Conservation (phyloP, 1,140 invertebrate species). For the Dinoponera quadriceps region DNA sequence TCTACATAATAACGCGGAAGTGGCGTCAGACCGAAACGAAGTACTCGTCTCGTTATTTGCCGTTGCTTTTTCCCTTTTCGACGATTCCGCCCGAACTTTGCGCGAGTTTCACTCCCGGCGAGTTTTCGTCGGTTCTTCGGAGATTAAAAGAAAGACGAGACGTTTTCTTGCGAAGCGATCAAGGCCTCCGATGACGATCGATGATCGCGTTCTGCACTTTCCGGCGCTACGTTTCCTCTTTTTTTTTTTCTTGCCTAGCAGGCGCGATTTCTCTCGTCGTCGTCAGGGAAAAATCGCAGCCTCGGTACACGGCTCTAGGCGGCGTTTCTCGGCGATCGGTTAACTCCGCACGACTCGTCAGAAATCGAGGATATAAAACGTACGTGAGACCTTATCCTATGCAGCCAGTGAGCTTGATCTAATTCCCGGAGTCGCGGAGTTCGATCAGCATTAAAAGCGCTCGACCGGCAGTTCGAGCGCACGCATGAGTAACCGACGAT, state of each 20-base stretch:
- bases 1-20: constrained; percentile 61
- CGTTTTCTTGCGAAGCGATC: too few species aligned
- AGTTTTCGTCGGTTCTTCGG: neutral
- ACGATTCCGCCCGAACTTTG: constrained; percentile 3
- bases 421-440: constrained; percentile 22
- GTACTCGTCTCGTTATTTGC: constrained; percentile 41
- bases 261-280: neutral
- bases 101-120: neutral
- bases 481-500: constrained; percentile 39
- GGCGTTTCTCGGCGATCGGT: neutral
- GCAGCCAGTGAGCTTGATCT: constrained; percentile 13
- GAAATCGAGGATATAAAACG: constrained; percentile 22
- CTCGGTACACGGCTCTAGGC: neutral
- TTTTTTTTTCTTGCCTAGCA: neutral
- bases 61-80: constrained; percentile 38
- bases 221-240: neutral
- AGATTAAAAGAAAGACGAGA: constrained; percentile 12
- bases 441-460: constrained; percentile 46
- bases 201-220: neutral
- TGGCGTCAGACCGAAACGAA: constrained; percentile 48
- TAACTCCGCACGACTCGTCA: neutral
- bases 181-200: too few species aligned
- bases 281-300: neutral
- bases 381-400: constrained; percentile 1
- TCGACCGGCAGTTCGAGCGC: constrained; percentile 32